These are phyloP conservation scores for Mobula hypostoma DNA, from an alignment of 2,113 vertebrate species.

Conservation along the genomic window DNA sequence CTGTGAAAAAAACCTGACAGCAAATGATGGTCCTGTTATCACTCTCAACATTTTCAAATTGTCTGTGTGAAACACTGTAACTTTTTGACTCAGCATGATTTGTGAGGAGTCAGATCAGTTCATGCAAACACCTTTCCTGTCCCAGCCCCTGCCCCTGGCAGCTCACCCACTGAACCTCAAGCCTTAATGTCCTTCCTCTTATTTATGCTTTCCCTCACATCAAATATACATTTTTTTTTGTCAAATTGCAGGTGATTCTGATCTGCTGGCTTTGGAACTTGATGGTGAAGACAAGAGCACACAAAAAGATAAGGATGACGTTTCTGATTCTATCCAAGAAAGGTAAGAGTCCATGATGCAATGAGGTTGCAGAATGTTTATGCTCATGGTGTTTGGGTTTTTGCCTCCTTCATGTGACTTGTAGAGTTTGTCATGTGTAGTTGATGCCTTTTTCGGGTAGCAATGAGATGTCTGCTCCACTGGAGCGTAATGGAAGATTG, in stretches of 20 bases:
- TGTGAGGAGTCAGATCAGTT: background rate
- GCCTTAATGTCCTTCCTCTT: background rate
- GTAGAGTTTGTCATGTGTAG: background rate
- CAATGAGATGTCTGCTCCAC: background rate
- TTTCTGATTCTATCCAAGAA: background rate
- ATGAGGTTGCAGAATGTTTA: background rate
- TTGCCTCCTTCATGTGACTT: too few relatives aligned
- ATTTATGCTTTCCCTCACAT: background rate
- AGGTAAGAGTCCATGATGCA: background rate
- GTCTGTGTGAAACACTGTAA: background rate
- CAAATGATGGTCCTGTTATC: background rate
- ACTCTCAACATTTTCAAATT: background rate
- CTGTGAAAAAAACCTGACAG: too few relatives aligned
- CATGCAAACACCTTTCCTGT: background rate
- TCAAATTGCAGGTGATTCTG: conserved; percentile 24
- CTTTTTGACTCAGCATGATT: background rate
- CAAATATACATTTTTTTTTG: background rate
- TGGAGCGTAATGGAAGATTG: background rate
- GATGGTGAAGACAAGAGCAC: background rate
- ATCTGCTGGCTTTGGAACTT: background rate
- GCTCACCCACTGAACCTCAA: background rate
- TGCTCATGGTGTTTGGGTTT: background rate
- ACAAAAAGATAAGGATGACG: too few relatives aligned
- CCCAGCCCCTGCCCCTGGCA: background rate
- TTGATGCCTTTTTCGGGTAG: background rate